Evolutionary conservation across 2,797 vertebrate species (phyloP).

Genomic region (Xerus rutilus): DNA sequence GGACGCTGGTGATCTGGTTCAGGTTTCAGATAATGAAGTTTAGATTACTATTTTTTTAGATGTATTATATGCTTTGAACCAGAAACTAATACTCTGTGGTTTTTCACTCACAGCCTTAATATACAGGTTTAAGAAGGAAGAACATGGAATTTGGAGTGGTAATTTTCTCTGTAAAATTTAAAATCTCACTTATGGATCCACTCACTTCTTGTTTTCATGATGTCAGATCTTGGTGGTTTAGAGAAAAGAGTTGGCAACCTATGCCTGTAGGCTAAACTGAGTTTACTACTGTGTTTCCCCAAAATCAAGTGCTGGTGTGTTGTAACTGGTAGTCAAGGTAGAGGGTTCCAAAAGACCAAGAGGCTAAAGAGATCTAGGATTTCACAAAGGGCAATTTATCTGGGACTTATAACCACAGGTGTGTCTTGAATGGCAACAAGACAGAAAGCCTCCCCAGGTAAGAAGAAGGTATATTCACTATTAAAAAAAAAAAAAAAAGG

Average conservation of each 20-base stretch:
- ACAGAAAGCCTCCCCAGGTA: not conserved
- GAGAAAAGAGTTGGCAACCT: not conserved
- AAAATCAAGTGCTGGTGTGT: not conserved
- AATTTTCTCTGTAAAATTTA: not conserved
- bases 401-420: not conserved
- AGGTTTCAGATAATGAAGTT: too few relatives aligned
- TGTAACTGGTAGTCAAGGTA: not conserved
- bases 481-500: not conserved
- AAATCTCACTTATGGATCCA: not conserved
- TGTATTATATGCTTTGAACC: not conserved
- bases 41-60: not conserved
- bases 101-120: not conserved
- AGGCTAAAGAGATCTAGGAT: not conserved
- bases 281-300: not conserved
- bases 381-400: not conserved
- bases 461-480: not conserved
- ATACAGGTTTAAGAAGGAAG: not conserved
- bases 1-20: too few relatives aligned
- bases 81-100: not conserved
- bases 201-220: constrained; percentile 13
- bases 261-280: not conserved
- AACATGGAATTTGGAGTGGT: not conserved
- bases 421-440: too few relatives aligned
- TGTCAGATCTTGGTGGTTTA: not conserved
- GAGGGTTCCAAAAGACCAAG: not conserved